Conservation (phyloP, 2,888 invertebrate species). For the Julus scandinavius region DNA sequence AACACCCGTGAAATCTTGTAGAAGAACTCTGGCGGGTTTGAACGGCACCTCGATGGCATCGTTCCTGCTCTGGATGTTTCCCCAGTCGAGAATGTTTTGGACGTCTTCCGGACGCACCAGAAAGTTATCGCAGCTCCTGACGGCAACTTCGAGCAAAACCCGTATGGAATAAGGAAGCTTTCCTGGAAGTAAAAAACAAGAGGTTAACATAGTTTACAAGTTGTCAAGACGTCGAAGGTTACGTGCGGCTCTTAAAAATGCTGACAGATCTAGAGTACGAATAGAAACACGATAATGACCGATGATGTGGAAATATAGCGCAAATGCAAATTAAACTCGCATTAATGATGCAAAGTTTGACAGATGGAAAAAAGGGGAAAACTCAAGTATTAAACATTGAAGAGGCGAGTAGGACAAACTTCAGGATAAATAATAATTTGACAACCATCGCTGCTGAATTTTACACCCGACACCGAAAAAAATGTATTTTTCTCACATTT, state of each 20-base stretch:
- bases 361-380: no score
- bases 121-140: slow-evolving; percentile 96
- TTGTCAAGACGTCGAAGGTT: background rate
- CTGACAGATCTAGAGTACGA: background rate
- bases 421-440: no score
- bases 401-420: no score
- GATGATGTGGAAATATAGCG: background rate
- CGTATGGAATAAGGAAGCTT: slow-evolving; percentile 89
- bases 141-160: slow-evolving; percentile 92
- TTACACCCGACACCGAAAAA: no score
- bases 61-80: slow-evolving; percentile 73
- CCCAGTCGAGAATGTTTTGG: slow-evolving; percentile 88
- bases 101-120: slow-evolving; percentile 89
- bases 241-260: background rate
- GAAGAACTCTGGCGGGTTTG: slow-evolving; percentile 93
- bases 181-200: slow-evolving; percentile 61
- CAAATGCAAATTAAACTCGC: background rate
- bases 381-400: no score
- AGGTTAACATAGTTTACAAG: background rate
- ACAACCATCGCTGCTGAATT: no score
- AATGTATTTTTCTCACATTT: no score
- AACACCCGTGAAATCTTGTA: slow-evolving; percentile 97
- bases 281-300: background rate
- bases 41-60: slow-evolving; percentile 91
- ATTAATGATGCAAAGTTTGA: no score